These are phyloP conservation scores for Platycercus adscitus DNA, from an alignment of 2,113 vertebrate genomes.

Conservation along the genomic window DNA sequence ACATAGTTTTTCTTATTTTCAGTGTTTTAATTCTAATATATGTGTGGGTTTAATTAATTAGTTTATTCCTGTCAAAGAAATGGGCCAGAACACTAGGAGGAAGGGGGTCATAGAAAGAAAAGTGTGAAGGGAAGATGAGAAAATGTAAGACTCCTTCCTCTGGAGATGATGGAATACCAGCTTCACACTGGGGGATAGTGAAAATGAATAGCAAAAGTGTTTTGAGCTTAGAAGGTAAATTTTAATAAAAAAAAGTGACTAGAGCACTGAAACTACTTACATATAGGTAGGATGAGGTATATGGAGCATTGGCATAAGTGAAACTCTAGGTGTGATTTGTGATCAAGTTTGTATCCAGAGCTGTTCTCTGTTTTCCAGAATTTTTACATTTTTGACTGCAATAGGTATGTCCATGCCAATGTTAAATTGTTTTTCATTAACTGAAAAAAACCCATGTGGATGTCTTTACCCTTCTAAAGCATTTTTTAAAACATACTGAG, in stretches of 20 bases:
- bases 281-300: fast-evolving
- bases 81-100: neutral
- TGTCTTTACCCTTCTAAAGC: neutral
- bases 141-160: neutral
- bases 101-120: neutral
- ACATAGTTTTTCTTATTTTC: neutral
- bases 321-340: neutral
- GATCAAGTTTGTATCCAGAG: neutral
- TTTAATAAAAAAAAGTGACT: neutral
- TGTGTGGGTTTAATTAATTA: neutral
- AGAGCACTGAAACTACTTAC: neutral
- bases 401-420: neutral
- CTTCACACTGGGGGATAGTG: neutral
- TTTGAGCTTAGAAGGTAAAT: neutral
- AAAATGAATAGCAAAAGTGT: neutral
- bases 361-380: neutral
- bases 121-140: neutral
- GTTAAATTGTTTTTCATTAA: neutral
- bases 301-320: neutral
- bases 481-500: neutral
- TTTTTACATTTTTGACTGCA: neutral
- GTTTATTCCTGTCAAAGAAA: neutral
- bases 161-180: neutral
- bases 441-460: neutral
- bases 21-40: neutral